phyloP scores from a whole-genome alignment of 2,888 invertebrate genomes.

The Esperia sulphurella region DNA sequence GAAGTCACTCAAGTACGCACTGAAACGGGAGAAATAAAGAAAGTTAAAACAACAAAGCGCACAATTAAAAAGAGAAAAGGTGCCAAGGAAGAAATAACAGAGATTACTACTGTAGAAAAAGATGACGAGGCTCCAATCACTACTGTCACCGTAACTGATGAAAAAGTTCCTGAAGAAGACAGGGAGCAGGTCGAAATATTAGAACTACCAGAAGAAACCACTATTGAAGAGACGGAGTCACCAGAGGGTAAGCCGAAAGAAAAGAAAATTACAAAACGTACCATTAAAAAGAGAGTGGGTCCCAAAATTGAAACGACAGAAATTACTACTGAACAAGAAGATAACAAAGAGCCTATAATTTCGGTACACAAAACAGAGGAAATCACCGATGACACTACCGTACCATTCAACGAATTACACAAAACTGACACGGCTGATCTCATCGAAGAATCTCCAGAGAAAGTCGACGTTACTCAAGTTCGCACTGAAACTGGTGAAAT shows the following conservation, averaged over 20 bases:
- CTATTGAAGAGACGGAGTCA: constrained; percentile 22
- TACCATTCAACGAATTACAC: constrained; percentile 12
- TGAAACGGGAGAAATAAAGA: constrained; percentile 20
- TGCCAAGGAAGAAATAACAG: constrained; percentile 41
- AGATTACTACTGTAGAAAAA: constrained; percentile 44
- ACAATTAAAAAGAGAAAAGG: constrained; percentile 40
- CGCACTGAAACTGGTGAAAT: constrained; percentile 19
- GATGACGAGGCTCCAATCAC: constrained; percentile 28
- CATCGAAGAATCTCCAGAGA: constrained; percentile 19
- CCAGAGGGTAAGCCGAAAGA: constrained; percentile 25
- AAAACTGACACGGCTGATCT: constrained; percentile 14
- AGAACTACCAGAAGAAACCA: constrained; percentile 39
- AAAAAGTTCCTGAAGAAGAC: constrained; percentile 32
- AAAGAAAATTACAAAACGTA: constrained; percentile 33
- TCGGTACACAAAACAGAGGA: constrained; percentile 15
- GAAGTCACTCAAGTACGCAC: constrained; percentile 26
- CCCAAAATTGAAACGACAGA: constrained; percentile 42
- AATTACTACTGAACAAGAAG: constrained; percentile 39
- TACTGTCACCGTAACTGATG: constrained; percentile 16
- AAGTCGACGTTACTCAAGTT: constrained; percentile 24
- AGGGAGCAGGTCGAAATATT: constrained; percentile 23
- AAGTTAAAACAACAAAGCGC: constrained; percentile 34
- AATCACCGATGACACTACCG: constrained; percentile 10
- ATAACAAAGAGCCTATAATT: constrained; percentile 17
- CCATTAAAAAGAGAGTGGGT: constrained; percentile 36